Evolutionary conservation across 2,888 invertebrate genomes (phyloP).

Genomic region (Apamea anceps): DNA sequence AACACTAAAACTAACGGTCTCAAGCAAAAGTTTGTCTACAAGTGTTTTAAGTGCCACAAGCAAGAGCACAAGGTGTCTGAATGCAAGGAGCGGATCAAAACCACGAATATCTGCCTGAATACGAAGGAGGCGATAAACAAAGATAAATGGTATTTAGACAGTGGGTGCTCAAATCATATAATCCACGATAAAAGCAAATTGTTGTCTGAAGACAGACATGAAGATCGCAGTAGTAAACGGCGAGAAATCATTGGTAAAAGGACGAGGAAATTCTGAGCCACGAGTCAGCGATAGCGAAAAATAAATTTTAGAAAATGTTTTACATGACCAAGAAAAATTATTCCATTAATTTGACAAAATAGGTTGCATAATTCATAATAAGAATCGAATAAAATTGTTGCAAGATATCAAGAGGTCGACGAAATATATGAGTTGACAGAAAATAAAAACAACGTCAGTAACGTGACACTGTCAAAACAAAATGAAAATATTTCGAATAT

Average conservation of each 20-base stretch:
- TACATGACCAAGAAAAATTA: neutral
- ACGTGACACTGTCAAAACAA: conserved; percentile 8
- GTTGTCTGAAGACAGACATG: no score
- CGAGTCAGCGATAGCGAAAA: neutral
- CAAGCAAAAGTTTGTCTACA: neutral
- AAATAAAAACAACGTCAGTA: neutral
- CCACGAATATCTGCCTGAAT: neutral
- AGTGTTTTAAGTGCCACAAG: neutral
- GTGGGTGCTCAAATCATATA: neutral
- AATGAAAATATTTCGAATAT: neutral
- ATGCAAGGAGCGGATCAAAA: neutral
- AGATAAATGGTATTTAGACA: neutral
- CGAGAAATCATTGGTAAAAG: no score
- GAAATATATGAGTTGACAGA: neutral
- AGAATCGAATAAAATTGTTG: neutral
- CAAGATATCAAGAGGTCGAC: neutral
- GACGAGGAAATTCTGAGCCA: neutral
- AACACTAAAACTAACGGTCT: neutral
- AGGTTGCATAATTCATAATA: neutral
- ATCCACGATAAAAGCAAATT: neutral
- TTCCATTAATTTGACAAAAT: neutral
- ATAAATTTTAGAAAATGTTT: neutral
- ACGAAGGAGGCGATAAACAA: neutral
- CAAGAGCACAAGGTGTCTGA: neutral
- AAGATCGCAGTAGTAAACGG: no score